Evolutionary conservation across 1,140 invertebrate species (phyloP).

Genomic region (Drosophila leontia): DNA sequence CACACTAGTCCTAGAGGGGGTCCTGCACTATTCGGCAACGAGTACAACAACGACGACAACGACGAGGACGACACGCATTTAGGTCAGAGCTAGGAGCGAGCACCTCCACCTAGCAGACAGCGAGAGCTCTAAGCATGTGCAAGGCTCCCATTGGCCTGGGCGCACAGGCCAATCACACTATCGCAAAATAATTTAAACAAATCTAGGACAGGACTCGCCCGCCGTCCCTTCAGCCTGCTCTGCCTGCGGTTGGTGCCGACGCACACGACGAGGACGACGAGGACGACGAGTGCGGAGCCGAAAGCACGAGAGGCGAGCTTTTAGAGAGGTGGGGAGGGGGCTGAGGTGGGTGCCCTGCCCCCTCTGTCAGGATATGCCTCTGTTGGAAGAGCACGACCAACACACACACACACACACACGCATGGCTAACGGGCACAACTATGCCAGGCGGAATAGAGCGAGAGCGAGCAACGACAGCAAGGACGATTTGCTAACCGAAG

Average conservation of each 20-base stretch:
- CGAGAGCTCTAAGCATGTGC: constrained; percentile 75
- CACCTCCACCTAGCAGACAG: constrained; percentile 44
- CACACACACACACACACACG: constrained; percentile 16
- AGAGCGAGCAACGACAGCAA: constrained; percentile 20
- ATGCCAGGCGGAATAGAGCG: constrained; percentile 20
- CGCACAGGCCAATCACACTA: constrained; percentile 84
- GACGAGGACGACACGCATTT: constrained; percentile 62
- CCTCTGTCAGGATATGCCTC: constrained; percentile 11
- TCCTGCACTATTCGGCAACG: constrained; percentile 72
- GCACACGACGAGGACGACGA: constrained; percentile 34
- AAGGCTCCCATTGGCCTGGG: constrained; percentile 77
- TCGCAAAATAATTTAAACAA: constrained; percentile 85
- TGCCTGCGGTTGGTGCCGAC: constrained; percentile 39
- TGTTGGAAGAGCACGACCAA: constrained; percentile 58
- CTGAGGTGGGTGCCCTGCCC: too few species aligned
- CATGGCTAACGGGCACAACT: constrained; percentile 27
- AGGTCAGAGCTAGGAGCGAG: constrained; percentile 50
- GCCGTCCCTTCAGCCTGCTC: background rate
- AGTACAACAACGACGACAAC: background rate
- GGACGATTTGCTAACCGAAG: constrained; percentile 72
- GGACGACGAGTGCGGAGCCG: constrained; percentile 35
- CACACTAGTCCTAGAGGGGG: constrained; percentile 11
- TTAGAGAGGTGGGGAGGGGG: background rate
- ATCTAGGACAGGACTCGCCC: constrained; percentile 71
- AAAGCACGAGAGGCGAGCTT: constrained; percentile 2